Conservation (phyloP, 2,113 vertebrate genomes). For the Coryphaenoides rupestris region DNA sequence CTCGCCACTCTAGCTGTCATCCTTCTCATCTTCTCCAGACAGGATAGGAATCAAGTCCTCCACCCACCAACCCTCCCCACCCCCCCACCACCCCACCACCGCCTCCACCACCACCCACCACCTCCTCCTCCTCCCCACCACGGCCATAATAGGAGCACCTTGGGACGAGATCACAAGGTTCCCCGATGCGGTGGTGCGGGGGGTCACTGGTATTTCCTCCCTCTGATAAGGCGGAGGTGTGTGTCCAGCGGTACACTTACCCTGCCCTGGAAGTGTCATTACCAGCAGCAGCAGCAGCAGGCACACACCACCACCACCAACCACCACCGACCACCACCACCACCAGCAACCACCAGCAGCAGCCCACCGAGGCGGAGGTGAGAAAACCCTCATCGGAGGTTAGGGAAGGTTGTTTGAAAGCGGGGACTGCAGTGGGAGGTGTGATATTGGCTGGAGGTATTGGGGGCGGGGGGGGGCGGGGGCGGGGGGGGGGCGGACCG, state of each 20-base stretch:
- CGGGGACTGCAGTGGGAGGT: conserved; percentile 21
- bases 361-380: conserved; percentile 55
- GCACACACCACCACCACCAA: too few species aligned
- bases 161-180: conserved; percentile 56
- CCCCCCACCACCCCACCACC: not conserved
- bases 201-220: conserved; percentile 67
- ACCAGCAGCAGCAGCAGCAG: too few species aligned
- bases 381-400: conserved; percentile 46
- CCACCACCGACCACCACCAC: too few species aligned
- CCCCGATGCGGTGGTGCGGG: conserved; percentile 52
- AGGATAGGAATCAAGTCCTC: not conserved
- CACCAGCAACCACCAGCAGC: too few species aligned
- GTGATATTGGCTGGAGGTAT: conserved; percentile 22
- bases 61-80: not conserved
- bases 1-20: conserved; percentile 54
- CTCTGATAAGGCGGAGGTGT: conserved; percentile 67
- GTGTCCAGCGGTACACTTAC: too few species aligned
- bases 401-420: conserved; percentile 58
- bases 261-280: conserved; percentile 52
- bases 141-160: conserved; percentile 23
- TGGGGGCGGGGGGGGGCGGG: too few species aligned
- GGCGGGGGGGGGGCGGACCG: too few species aligned
- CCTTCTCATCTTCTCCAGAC: conserved; percentile 20
- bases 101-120: not conserved
- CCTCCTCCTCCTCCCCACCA: not conserved